Percentiles rank a stretch among this genome's conserved stretches.
Conservation (phyloP, 2,797 vertebrate genomes). For the Cyclopterus lumpus region DNA sequence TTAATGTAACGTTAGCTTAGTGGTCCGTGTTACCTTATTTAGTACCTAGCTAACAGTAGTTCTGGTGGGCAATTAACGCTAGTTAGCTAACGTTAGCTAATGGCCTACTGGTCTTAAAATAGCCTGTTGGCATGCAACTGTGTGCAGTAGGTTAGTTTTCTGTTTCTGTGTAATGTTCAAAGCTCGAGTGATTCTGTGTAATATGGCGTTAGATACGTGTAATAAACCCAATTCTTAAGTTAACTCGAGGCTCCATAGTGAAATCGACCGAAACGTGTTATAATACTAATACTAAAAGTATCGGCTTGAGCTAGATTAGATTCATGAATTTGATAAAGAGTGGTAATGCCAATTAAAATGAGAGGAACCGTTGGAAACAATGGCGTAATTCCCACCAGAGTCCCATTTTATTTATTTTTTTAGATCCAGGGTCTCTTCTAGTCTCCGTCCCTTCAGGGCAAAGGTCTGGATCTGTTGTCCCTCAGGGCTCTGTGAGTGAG, state of each 20-base stretch:
- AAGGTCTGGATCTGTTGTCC: conserved; percentile 43
- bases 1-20: not conserved
- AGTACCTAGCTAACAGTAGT: too few relatives aligned
- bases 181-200: not conserved
- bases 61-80: too few relatives aligned
- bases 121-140: too few relatives aligned
- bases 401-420: not conserved
- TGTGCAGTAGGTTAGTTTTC: too few relatives aligned
- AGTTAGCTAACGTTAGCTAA: too few relatives aligned
- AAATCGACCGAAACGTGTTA: not conserved
- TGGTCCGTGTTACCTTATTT: too few relatives aligned
- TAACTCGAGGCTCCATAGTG: not conserved
- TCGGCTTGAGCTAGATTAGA: not conserved
- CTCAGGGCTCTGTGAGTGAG: conserved; percentile 50
- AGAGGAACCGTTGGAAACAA: not conserved
- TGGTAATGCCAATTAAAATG: not conserved
- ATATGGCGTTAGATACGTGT: not conserved
- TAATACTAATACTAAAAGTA: too few relatives aligned
- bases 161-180: not conserved
- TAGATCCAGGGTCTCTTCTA: not conserved
- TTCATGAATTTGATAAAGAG: not conserved
- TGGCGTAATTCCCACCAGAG: not conserved
- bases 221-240: not conserved
- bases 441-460: conserved; percentile 21
- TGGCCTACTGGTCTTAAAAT: too few relatives aligned